Evolutionary conservation across 35 echinoderm and acorn worm genomes (phyloP), one percentile per base, ranked within the genome.

Genomic region (Lytechinus pictus): DNA sequence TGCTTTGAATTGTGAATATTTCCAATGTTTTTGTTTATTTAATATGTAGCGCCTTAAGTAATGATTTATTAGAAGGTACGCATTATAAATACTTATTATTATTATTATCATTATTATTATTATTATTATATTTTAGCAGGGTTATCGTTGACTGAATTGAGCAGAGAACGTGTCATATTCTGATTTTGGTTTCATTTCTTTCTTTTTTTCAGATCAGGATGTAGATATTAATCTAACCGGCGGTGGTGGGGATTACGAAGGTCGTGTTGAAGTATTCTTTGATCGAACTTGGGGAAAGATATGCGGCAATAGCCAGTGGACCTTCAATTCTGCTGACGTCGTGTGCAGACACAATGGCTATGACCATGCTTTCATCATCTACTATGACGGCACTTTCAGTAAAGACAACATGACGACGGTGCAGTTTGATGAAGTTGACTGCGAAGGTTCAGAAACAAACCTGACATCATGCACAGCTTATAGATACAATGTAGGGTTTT

Each of bases 201-300:
- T 44, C 33, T 44, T 44, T 44, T 7, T 4, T 24, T 79, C 28
- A 93, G 92, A 57, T 93, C n/a, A 54, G 57, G 24, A 54, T 11
- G 28, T 93, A 19, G 92, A 93, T 55, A 54, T 93, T 5, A 53
- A 54, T 27, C 92, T 93, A 6, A 57, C 19, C 54, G 54, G 54
- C 1, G 92, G 92, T 19, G 57, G 92, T 19, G 92, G 92, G 10
- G 9, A 33, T 28, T 54, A 93, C 21, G 92, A 93, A 93, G 92
- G 92, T 24, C 52, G 92, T 14, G 92, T 93, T 27, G 92, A 93
- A n/a, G 92, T 93, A 10, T 57, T 93, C 92, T 57, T 93, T 53
- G 53, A 93, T 27, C 28, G 52, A 55, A 54, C 13, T 5, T 93
- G 92, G 92, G 92, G 92, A 6, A 93, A 54, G 27, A 28, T 93